Conservation (phyloP, 2,797 vertebrate species). For the Neosilurus mollespiculum region DNA sequence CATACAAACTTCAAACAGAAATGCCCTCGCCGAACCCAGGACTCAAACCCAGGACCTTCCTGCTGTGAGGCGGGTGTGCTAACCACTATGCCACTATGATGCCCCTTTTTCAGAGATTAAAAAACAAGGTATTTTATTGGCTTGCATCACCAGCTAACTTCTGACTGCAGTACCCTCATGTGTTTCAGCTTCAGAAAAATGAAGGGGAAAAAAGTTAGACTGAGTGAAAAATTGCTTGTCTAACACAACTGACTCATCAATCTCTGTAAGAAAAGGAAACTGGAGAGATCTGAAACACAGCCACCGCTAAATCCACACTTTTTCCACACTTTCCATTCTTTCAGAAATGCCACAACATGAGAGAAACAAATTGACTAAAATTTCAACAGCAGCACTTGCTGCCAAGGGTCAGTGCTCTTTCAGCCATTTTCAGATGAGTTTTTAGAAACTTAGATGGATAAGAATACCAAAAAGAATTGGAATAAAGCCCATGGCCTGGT, state of each 20-base stretch:
- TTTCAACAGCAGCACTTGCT: background rate
- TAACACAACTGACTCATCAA: background rate
- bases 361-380: slow-evolving; percentile 4
- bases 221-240: background rate
- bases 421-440: slow-evolving; percentile 9
- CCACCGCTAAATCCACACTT: background rate
- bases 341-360: background rate
- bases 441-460: background rate
- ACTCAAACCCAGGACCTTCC: no score
- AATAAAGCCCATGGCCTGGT: background rate
- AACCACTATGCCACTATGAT: no score
- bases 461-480: background rate
- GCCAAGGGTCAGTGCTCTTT: background rate
- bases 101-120: background rate
- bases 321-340: background rate
- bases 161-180: background rate
- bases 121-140: background rate
- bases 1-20: no score
- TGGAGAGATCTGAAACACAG: background rate
- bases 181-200: background rate
- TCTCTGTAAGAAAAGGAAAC: background rate
- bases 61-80: no score
- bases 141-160: no score
- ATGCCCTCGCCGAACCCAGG: no score
- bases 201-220: no score